These are phyloP conservation scores for Reticulitermes lucifugus DNA, from an alignment of 2,888 invertebrate species.

Conservation along the genomic window DNA sequence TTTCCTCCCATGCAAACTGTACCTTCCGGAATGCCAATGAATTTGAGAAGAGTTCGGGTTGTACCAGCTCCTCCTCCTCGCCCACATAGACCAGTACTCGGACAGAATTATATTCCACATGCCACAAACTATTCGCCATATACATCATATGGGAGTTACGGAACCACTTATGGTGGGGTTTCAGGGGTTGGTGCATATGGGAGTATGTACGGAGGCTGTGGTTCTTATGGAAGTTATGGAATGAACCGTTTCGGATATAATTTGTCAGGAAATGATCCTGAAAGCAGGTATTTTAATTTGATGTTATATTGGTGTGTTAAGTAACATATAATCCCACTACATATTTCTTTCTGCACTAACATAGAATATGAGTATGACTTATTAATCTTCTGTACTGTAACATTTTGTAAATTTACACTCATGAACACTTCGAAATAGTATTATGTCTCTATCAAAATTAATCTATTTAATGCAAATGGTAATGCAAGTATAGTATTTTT, in stretches of 20 bases:
- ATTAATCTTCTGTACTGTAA: too few species aligned
- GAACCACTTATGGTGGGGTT: constrained; percentile 59
- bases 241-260: constrained; percentile 48
- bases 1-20: constrained; percentile 50
- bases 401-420: too few species aligned
- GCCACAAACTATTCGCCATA: constrained; percentile 57
- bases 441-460: too few species aligned
- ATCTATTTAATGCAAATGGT: too few species aligned
- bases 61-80: constrained; percentile 14
- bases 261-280: constrained; percentile 67
- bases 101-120: constrained; percentile 39
- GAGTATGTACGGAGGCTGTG: constrained; percentile 62
- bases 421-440: too few species aligned
- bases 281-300: constrained; percentile 67
- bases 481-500: too few species aligned
- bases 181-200: constrained; percentile 58
- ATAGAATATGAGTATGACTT: too few species aligned
- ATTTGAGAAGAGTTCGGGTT: not conserved
- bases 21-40: constrained; percentile 48
- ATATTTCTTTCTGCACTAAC: too few species aligned
- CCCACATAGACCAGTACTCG: not conserved
- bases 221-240: constrained; percentile 55
- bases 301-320: too few species aligned
- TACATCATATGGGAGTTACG: constrained; percentile 57
- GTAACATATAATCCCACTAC: too few species aligned